Percentiles rank a stretch among this genome's conserved stretches.
Conservation (phyloP, 2,797 vertebrate species). For the Menidia menidia region DNA sequence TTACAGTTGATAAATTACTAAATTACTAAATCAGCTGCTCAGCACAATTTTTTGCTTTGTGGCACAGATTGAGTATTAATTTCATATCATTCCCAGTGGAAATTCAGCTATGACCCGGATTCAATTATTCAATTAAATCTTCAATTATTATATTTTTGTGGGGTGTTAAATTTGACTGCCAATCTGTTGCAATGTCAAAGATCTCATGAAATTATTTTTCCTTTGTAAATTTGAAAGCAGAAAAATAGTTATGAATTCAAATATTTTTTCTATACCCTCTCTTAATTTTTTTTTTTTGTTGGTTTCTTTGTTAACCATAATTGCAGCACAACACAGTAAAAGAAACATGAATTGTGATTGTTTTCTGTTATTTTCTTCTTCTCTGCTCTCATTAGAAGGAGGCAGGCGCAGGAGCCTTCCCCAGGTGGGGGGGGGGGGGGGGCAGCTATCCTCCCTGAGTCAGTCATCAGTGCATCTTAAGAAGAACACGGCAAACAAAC, state of each 20-base stretch:
- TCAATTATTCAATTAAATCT: constrained; percentile 5
- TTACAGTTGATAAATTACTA: background rate
- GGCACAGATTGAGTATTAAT: constrained; percentile 8
- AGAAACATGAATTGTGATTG: background rate
- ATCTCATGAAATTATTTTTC: too few relatives aligned
- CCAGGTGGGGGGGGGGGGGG: constrained; percentile 41
- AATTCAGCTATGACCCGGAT: constrained; percentile 21
- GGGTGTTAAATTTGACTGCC: background rate
- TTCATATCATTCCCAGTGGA: background rate
- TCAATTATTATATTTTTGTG: constrained; percentile 11
- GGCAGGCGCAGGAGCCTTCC: constrained; percentile 17
- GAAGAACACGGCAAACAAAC: constrained; percentile 41
- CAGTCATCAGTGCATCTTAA: constrained; percentile 27
- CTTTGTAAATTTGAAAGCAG: too few relatives aligned
- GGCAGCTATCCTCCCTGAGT: constrained; percentile 22
- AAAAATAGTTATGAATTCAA: too few relatives aligned
- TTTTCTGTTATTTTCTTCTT: background rate
- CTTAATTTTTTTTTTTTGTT: too few relatives aligned
- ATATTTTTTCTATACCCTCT: too few relatives aligned
- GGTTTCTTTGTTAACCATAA: background rate
- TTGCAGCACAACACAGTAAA: background rate
- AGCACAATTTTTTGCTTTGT: constrained; percentile 7
- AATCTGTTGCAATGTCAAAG: too few relatives aligned
- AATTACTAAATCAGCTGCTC: background rate
- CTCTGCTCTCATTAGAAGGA: background rate